Evolutionary conservation across 2,888 invertebrate genomes (phyloP).

Genomic region (Belgica antarctica): DNA sequence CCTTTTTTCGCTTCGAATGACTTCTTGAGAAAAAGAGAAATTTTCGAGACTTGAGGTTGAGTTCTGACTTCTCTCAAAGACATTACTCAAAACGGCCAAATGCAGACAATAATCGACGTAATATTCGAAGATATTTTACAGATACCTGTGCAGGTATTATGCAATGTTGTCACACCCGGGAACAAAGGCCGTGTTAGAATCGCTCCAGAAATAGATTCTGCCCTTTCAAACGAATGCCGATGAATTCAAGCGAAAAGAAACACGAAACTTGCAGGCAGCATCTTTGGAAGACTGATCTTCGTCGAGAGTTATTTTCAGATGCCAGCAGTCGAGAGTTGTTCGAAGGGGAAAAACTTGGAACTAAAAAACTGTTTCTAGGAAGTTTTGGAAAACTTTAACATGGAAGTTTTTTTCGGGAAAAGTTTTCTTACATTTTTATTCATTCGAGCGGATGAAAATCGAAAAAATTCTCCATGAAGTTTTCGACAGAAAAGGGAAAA

Average conservation of each 20-base stretch:
- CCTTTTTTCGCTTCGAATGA: neutral
- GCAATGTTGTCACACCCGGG: conserved; percentile 29
- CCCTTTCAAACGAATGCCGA: neutral
- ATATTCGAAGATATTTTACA: too few relatives aligned
- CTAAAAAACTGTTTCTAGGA: neutral
- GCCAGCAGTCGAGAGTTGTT: neutral
- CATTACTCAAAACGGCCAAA: neutral
- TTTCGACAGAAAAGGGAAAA: neutral
- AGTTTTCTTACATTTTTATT: too few relatives aligned
- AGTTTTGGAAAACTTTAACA: too few relatives aligned
- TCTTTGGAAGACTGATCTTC: neutral
- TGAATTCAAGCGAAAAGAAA: neutral
- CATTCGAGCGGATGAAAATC: too few relatives aligned
- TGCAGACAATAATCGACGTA: neutral
- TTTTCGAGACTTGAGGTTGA: neutral
- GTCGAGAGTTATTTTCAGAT: conserved; percentile 10
- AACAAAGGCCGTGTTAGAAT: conserved; percentile 8
- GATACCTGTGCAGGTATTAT: conserved; percentile 27
- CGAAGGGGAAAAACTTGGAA: neutral
- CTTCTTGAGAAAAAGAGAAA: conserved; percentile 13
- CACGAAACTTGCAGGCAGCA: neutral
- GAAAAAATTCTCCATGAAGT: neutral
- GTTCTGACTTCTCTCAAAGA: neutral
- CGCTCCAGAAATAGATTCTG: conserved; percentile 9
- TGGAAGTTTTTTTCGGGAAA: neutral